Evolutionary conservation across 2,113 vertebrate species (phyloP).

Genomic region (Hippocampus barbouri): DNA sequence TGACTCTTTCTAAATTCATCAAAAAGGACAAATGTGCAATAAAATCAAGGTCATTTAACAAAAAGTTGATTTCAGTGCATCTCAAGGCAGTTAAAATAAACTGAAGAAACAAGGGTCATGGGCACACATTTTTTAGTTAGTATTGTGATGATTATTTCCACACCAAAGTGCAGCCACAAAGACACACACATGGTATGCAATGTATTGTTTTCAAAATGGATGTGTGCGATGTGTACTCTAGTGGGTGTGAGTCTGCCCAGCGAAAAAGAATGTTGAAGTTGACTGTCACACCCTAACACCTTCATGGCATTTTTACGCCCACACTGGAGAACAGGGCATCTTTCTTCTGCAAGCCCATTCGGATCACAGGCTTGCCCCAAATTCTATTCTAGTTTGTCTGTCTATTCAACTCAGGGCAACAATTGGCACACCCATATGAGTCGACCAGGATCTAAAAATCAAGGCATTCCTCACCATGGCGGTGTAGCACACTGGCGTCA

Average conservation of each 20-base stretch:
- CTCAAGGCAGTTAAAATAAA: too few species aligned
- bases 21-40: too few species aligned
- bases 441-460: background rate
- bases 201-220: background rate
- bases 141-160: background rate
- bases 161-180: background rate
- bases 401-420: background rate
- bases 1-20: too few species aligned
- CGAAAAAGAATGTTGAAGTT: conserved; percentile 73
- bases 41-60: too few species aligned
- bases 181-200: background rate
- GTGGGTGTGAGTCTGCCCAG: conserved; percentile 39
- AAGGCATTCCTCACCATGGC: background rate
- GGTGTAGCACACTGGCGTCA: background rate
- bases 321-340: conserved; percentile 43
- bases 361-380: conserved; percentile 19
- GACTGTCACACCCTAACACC: conserved; percentile 71
- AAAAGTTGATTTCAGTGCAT: too few species aligned
- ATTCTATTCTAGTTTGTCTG: background rate
- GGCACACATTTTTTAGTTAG: background rate
- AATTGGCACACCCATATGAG: background rate
- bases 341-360: conserved; percentile 38
- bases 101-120: too few species aligned
- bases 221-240: conserved; percentile 33
- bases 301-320: conserved; percentile 63